Conservation (phyloP, 2,888 invertebrate genomes). For the Schrankia costaestrigalis region DNA sequence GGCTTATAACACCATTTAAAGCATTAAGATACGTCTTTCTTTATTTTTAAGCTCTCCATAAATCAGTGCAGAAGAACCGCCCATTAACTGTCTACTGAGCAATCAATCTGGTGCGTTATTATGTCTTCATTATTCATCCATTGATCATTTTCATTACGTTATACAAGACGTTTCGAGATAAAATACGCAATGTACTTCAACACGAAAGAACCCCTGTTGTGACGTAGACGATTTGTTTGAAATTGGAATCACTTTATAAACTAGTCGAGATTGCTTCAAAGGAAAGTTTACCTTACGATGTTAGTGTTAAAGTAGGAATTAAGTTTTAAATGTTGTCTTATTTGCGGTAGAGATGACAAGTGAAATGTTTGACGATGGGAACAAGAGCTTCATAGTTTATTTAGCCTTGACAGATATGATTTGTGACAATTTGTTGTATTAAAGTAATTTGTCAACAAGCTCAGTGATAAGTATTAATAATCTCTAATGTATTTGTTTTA, state of each 20-base stretch:
- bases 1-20: slow-evolving; percentile 18
- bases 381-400: slow-evolving; percentile 29
- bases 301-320: not conserved
- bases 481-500: too few relatives aligned
- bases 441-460: slow-evolving; percentile 15
- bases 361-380: slow-evolving; percentile 20
- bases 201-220: too few relatives aligned
- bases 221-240: slow-evolving; percentile 25
- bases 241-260: slow-evolving; percentile 23
- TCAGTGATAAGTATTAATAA: too few relatives aligned
- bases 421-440: slow-evolving; percentile 15
- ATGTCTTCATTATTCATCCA: slow-evolving; percentile 9
- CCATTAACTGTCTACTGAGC: slow-evolving; percentile 12
- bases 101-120: slow-evolving; percentile 5
- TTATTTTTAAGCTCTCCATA: slow-evolving; percentile 25
- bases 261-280: not conserved
- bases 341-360: slow-evolving; percentile 26
- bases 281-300: slow-evolving; percentile 7
- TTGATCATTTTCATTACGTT: too few relatives aligned
- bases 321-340: not conserved
- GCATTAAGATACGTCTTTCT: slow-evolving; percentile 18
- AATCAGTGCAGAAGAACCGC: slow-evolving; percentile 18
- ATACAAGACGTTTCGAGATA: too few relatives aligned
- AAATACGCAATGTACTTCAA: slow-evolving; percentile 16
- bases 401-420: slow-evolving; percentile 27